Conservation (phyloP, 2,888 invertebrate genomes). For the Perizoma flavofasciatum region DNA sequence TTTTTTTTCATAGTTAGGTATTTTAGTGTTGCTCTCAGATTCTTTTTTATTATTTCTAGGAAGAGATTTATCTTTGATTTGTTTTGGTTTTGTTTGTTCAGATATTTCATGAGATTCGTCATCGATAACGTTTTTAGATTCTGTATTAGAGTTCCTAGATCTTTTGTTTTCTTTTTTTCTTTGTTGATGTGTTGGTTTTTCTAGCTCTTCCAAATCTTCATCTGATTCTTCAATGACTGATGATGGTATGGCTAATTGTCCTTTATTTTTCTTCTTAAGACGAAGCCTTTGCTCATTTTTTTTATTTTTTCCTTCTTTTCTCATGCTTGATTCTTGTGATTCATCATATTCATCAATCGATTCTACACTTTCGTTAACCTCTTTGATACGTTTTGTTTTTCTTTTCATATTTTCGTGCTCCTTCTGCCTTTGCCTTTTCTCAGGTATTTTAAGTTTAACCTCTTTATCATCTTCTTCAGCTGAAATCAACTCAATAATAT, state of each 20-base stretch:
- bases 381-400: constrained; percentile 14
- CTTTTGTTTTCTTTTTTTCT: constrained; percentile 5
- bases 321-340: not conserved
- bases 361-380: constrained; percentile 11
- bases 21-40: not conserved
- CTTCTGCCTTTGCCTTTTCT: constrained; percentile 13
- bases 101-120: constrained; percentile 1
- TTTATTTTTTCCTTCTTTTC: constrained; percentile 3
- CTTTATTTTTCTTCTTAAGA: constrained; percentile 1
- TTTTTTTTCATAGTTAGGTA: not conserved
- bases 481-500: not conserved
- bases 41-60: constrained; percentile 20
- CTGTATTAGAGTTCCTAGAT: constrained; percentile 1
- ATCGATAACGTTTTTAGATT: constrained; percentile 2
- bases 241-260: not conserved
- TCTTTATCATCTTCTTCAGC: constrained; percentile 6
- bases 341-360: constrained; percentile 8
- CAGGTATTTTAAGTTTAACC: not conserved
- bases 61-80: not conserved
- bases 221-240: constrained; percentile 1
- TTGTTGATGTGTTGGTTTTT: not conserved
- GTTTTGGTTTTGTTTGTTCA: constrained; percentile 1
- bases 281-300: constrained; percentile 14
- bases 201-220: constrained; percentile 6
- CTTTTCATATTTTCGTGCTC: constrained; percentile 16